phyloP scores from a whole-genome alignment of 2,888 invertebrate genomes.

The Tuta absoluta region DNA sequence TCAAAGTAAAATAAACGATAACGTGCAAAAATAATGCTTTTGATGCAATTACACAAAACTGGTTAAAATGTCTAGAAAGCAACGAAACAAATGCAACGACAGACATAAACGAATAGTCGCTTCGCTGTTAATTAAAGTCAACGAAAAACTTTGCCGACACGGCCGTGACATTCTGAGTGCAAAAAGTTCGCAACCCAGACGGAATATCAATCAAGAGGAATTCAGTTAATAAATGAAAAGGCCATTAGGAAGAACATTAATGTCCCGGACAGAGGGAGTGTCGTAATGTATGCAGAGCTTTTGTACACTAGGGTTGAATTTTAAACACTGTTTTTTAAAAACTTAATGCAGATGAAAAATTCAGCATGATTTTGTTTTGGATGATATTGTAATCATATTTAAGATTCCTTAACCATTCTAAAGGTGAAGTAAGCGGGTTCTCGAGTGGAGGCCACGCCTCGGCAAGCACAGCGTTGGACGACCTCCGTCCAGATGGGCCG shows the following conservation, averaged over 20 bases:
- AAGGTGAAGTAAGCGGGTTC: no score
- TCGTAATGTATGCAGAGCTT: slow-evolving; percentile 11
- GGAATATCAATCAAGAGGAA: slow-evolving; percentile 24
- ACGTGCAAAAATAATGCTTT: no score
- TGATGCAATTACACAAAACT: no score
- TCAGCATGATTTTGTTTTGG: no score
- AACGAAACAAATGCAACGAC: background rate
- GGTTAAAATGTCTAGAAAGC: background rate
- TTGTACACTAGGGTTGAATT: slow-evolving; percentile 2
- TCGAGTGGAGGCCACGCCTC: no score
- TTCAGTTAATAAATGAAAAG: slow-evolving; percentile 14
- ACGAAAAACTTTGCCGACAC: slow-evolving; percentile 14
- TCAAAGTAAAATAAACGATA: no score
- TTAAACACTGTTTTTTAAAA: background rate
- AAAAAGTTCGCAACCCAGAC: slow-evolving; percentile 11
- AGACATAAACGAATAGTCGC: background rate
- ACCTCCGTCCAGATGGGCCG: no score
- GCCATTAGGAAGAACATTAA: slow-evolving; percentile 25
- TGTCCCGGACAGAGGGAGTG: slow-evolving; percentile 8
- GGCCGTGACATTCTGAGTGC: slow-evolving; percentile 19
- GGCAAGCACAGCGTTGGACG: no score
- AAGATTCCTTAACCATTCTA: no score
- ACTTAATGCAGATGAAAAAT: no score
- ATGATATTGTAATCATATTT: no score
- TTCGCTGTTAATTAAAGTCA: slow-evolving; percentile 18